Percentiles rank a stretch among this genome's conserved stretches.
phyloP scores from a whole-genome alignment of 2,888 invertebrate species.

The Thysanoteuthis rhombus region DNA sequence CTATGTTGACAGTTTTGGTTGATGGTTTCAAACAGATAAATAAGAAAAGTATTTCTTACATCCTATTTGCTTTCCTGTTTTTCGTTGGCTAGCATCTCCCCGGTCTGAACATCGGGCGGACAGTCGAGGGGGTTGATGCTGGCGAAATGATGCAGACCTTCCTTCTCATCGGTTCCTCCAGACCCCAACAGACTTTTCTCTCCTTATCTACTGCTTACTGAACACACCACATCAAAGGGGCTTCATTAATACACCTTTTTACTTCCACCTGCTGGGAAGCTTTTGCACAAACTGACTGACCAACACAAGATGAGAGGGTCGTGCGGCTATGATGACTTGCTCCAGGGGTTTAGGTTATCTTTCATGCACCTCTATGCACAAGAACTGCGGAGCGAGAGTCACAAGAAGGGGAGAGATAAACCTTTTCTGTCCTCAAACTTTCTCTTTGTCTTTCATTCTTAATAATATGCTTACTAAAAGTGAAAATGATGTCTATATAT shows the following conservation, averaged over 20 bases:
- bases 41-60: too few relatives aligned
- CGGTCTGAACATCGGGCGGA: too few relatives aligned
- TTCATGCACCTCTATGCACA: neutral
- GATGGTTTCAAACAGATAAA: too few relatives aligned
- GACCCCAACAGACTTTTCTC: neutral
- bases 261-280: neutral
- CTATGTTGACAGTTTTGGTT: too few relatives aligned
- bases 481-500: neutral
- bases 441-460: neutral
- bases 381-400: neutral
- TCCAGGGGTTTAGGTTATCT: neutral
- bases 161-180: neutral
- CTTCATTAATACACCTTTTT: neutral
- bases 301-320: neutral
- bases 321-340: neutral
- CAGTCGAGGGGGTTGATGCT: too few relatives aligned
- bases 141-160: neutral
- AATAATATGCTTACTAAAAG: neutral
- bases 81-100: too few relatives aligned
- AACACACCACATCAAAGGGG: neutral
- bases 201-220: too few relatives aligned
- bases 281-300: neutral
- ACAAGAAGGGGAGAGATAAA: neutral
- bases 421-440: neutral
- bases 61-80: too few relatives aligned